Conservation (phyloP, 2,113 vertebrate species). For the Arizona elegans region DNA sequence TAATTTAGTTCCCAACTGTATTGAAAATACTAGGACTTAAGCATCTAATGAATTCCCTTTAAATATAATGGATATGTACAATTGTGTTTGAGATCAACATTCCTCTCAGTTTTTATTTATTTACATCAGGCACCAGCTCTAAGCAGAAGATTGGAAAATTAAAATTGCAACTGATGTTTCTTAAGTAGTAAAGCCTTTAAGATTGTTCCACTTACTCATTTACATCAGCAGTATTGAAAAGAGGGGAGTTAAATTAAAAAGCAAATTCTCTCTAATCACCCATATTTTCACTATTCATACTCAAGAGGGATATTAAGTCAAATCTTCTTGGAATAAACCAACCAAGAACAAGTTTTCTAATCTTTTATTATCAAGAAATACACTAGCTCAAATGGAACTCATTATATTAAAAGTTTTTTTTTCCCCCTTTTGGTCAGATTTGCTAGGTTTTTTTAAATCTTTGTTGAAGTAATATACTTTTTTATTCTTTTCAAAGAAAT, state of each 20-base stretch:
- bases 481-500: neutral
- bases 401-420: neutral
- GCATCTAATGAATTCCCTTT: neutral
- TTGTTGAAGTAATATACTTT: neutral
- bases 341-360: neutral
- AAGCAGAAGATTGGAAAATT: neutral
- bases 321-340: neutral
- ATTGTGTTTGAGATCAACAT: neutral
- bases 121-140: neutral
- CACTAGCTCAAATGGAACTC: neutral
- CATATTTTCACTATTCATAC: neutral
- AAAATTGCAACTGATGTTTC: neutral
- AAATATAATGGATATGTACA: neutral
- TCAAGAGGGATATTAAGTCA: neutral
- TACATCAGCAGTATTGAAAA: neutral
- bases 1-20: neutral
- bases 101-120: neutral
- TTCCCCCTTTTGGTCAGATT: neutral
- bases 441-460: neutral
- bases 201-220: neutral
- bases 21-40: neutral
- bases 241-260: neutral
- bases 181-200: neutral
- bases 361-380: neutral
- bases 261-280: neutral